Evolutionary conservation across 2,113 vertebrate species (phyloP).

Genomic region (Pavo muticus): DNA sequence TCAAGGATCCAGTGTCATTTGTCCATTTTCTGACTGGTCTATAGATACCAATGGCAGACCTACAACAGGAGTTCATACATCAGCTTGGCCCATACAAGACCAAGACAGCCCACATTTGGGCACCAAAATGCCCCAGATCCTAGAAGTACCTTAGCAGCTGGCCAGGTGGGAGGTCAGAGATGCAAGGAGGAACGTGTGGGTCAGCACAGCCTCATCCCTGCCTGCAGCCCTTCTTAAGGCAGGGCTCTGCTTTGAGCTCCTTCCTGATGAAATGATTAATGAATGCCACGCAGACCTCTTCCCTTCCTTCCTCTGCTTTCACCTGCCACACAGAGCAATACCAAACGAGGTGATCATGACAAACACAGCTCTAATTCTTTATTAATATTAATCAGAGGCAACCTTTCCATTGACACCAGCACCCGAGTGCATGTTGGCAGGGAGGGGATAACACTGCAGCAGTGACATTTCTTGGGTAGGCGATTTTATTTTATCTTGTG

Average conservation of each 20-base stretch:
- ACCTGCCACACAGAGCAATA: constrained; percentile 60
- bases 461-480: constrained; percentile 78
- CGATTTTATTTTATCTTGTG: not conserved
- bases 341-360: constrained; percentile 69
- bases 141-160: not conserved
- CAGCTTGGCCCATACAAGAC: not conserved
- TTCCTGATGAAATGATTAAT: constrained; percentile 69
- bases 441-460: constrained; percentile 50
- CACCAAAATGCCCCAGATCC: not conserved
- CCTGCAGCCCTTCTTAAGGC: constrained; percentile 24
- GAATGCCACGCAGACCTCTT: constrained; percentile 56
- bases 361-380: constrained; percentile 78
- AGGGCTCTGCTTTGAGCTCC: constrained; percentile 61
- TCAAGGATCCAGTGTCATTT: not conserved
- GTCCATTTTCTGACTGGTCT: not conserved
- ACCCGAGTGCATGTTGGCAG: constrained; percentile 60
- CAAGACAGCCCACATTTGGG: rapidly evolving
- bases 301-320: constrained; percentile 33
- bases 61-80: not conserved
- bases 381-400: constrained; percentile 82
- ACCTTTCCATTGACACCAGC: constrained; percentile 70
- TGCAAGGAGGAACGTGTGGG: not conserved
- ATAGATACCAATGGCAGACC: not conserved
- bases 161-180: not conserved
- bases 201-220: not conserved